phyloP scores from a whole-genome alignment of 2,113 vertebrate species.

The Saccopteryx leptura region DNA sequence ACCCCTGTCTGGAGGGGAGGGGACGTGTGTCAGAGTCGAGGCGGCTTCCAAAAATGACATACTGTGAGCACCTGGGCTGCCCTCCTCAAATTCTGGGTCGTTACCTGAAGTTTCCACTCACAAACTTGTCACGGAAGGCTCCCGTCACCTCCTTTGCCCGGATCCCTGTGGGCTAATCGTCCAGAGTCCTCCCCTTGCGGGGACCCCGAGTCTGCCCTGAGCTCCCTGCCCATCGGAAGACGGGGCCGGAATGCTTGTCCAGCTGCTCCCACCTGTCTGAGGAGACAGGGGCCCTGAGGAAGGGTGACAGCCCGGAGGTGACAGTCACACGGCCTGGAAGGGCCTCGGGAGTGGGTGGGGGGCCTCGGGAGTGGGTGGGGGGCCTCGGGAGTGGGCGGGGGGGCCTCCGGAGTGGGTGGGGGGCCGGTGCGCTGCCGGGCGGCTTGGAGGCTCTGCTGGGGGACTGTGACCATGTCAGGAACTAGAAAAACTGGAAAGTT shows the following conservation, averaged over 20 bases:
- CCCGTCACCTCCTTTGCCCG: neutral
- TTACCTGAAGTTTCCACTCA: accelerated
- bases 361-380: no score
- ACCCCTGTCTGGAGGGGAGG: no score
- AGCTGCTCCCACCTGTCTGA: no score
- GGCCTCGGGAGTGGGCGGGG: no score
- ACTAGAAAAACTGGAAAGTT: neutral
- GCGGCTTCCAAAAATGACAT: accelerated
- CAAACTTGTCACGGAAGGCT: accelerated
- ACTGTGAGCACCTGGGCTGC: neutral
- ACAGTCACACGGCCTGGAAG: accelerated
- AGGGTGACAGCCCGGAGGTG: no score
- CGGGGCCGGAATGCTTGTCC: accelerated
- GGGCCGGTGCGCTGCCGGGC: no score
- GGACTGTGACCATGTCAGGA: neutral
- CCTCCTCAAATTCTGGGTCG: accelerated
- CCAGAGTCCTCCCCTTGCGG: accelerated
- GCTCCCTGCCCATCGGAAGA: accelerated
- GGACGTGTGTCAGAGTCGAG: accelerated
- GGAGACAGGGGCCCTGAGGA: neutral
- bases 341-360: neutral
- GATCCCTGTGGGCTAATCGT: neutral
- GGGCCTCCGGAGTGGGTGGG: no score
- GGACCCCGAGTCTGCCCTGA: accelerated
- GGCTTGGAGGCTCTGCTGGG: neutral